Evolutionary conservation across 2,113 vertebrate genomes (phyloP).

Genomic region (Eretmochelys imbricata): DNA sequence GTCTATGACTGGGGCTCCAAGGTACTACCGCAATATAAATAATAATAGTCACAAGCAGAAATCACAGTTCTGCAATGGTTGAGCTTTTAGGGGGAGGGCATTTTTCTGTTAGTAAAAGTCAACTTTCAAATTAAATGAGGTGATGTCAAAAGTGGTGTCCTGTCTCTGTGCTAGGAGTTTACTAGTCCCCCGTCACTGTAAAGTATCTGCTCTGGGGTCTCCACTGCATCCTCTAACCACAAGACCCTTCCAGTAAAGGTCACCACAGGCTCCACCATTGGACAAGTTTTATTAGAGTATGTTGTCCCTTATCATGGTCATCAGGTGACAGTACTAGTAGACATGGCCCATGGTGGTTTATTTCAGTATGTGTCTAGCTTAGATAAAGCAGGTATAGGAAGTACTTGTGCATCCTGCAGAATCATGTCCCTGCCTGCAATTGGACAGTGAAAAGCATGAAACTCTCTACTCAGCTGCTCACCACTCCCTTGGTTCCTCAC

Average conservation of each 20-base stretch:
- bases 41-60: not conserved
- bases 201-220: not conserved
- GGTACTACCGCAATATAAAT: not conserved
- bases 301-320: fast-evolving
- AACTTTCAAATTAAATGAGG: not conserved
- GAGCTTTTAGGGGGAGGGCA: not conserved
- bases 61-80: not conserved
- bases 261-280: not conserved
- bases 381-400: not conserved
- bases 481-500: too few species aligned
- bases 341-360: not conserved
- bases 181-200: fast-evolving
- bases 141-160: not conserved
- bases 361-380: not conserved
- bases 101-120: not conserved
- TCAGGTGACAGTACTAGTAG: not conserved
- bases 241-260: not conserved
- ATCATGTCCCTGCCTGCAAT: not conserved
- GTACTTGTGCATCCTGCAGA: not conserved
- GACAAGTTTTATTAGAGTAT: not conserved
- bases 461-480: too few species aligned
- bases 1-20: not conserved
- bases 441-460: too few species aligned
- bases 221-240: not conserved
- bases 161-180: not conserved